phyloP scores from a whole-genome alignment of 1,140 invertebrate species.

The Camponotus floridanus region DNA sequence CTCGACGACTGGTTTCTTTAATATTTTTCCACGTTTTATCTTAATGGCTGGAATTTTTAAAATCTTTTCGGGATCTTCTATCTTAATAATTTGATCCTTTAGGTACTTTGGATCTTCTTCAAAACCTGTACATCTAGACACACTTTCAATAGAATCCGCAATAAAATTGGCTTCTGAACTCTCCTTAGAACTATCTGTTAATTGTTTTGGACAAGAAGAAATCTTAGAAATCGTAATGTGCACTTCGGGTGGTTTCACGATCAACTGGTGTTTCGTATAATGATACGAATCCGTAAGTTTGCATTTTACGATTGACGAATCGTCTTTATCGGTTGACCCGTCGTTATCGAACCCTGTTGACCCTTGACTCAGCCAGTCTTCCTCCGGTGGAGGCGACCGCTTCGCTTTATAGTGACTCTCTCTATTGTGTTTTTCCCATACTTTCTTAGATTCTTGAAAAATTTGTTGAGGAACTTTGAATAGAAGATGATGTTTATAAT shows the following conservation, averaged over 20 bases:
- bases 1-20: background rate
- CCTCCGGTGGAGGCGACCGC: conserved; percentile 77
- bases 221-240: conserved; percentile 31
- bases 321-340: conserved; percentile 76
- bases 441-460: conserved; percentile 30
- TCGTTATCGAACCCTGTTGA: conserved; percentile 71
- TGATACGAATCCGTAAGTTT: conserved; percentile 68
- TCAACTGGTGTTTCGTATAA: conserved; percentile 29
- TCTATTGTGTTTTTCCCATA: background rate
- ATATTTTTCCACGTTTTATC: background rate
- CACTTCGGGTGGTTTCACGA: conserved; percentile 53
- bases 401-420: conserved; percentile 72
- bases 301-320: conserved; percentile 69
- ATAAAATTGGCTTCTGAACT: background rate
- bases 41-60: background rate
- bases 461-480: background rate
- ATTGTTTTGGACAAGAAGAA: background rate
- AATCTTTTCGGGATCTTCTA: background rate
- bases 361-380: conserved; percentile 55
- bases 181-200: background rate
- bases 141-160: background rate
- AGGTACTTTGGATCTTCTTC: background rate
- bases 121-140: background rate
- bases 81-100: background rate
- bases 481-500: conserved; percentile 12